Evolutionary conservation across 53 echinoderm and acorn worm genomes (phyloP), one percentile per base, ranked within the genome.

Genomic region (Echinarachnius parma): DNA sequence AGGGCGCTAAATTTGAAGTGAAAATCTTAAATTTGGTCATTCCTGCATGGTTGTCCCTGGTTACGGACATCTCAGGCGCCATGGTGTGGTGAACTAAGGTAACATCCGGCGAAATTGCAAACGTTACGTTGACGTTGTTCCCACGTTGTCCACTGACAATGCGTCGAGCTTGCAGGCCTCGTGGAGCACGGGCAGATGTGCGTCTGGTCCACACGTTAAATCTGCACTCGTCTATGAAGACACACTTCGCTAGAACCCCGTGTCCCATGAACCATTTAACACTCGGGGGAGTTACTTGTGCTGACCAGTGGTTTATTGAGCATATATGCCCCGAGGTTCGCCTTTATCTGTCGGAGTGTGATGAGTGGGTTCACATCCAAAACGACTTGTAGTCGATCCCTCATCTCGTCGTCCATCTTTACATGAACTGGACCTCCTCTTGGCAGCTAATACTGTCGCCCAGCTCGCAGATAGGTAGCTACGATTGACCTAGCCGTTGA

Each of bases 181-280:
- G n/a, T n/a, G n/a, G n/a, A n/a, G n/a, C n/a, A 30, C 66, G 35
- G 42, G 7, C 5, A 15, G 39, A 48, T 28, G 53, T 60, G 11
- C 61, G 61, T n/a, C 77, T 34, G 14, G 67, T 77, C 77, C 83
- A 83, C 19, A 83, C 20, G 25, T 61, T 78, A 30, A 62, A 62
- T 11, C 84, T 70, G 26, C 53, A 77, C 32, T 83, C 71, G 37
- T 83, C 77, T 39, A 60, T 78, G 32, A 62, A 68, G 25, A 77
- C 48, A 15, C 26, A 48, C 24, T 83, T 62, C 22, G 60, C 84
- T 28, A 57, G 5, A 3, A 57, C 13, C 57, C 57, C 57, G 27
- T 57, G 14, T 30, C 30, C 28, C 42, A 80, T 44, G 23, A 80
- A 67, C 68, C 80, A 80, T 18, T 59, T 48, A 15, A 60, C 69